Conservation (phyloP, 2,797 vertebrate genomes). For the Falco cherrug region DNA sequence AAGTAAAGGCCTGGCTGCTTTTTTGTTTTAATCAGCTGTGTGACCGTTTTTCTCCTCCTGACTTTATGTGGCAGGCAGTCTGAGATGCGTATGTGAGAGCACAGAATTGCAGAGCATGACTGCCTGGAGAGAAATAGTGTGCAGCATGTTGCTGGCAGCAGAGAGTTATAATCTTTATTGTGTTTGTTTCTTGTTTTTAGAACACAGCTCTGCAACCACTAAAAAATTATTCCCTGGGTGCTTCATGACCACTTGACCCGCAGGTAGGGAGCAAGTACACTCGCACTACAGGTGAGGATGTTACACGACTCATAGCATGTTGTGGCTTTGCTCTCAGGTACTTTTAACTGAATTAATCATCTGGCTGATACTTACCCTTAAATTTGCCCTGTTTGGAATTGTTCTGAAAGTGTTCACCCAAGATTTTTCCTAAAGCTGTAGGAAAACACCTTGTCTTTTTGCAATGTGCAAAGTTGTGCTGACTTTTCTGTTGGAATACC, state of each 20-base stretch:
- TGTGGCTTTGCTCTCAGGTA: neutral
- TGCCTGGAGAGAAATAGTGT: neutral
- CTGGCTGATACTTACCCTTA: neutral
- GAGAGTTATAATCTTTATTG: neutral
- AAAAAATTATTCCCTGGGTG: neutral
- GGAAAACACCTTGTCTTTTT: neutral
- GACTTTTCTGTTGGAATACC: neutral
- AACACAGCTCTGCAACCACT: neutral
- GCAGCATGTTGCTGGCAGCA: neutral
- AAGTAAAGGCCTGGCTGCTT: neutral
- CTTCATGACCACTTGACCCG: neutral
- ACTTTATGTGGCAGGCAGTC: neutral
- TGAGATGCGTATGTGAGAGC: fast-evolving
- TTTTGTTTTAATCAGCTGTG: neutral
- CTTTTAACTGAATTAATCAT: neutral
- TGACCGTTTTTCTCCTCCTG: neutral
- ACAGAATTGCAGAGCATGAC: neutral
- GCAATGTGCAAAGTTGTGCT: neutral
- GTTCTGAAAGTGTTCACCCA: fast-evolving
- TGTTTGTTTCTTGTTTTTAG: neutral
- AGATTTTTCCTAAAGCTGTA: neutral
- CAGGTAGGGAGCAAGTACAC: neutral
- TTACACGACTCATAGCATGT: fast-evolving
- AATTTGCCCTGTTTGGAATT: neutral
- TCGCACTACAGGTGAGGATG: neutral